phyloP scores from a whole-genome alignment of 37 sponge, comb jelly and placozoan species.

The Aplysina aerophoba region DNA sequence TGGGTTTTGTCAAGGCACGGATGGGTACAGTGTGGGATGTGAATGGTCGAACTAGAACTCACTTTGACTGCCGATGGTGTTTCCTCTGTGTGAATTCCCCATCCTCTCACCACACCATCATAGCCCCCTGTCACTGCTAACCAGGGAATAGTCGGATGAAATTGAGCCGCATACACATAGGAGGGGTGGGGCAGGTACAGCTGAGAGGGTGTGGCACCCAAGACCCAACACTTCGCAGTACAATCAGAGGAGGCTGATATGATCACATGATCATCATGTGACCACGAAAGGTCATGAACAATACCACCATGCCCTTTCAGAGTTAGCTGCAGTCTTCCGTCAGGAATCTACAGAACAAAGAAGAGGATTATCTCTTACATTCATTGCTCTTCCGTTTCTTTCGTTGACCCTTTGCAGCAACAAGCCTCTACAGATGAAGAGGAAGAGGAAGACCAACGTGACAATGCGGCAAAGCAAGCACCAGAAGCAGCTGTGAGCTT shows the following conservation, averaged over 20 bases:
- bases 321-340: neutral
- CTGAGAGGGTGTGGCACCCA: conserved; percentile 4
- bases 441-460: too few relatives aligned
- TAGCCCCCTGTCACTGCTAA: conserved; percentile 72
- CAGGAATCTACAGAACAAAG: conserved; percentile 22
- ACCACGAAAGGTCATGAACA: conserved; percentile 82
- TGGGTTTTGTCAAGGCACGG: too few relatives aligned
- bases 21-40: too few relatives aligned
- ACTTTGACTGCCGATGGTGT: neutral
- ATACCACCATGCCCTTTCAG: conserved; percentile 64
- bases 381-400: too few relatives aligned
- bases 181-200: conserved; percentile 83
- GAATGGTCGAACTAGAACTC: too few relatives aligned
- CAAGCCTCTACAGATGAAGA: too few relatives aligned
- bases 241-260: conserved; percentile 84
- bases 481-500: too few relatives aligned
- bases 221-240: conserved; percentile 60
- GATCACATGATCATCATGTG: conserved; percentile 43
- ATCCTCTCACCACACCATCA: conserved; percentile 72
- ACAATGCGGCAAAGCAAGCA: too few relatives aligned
- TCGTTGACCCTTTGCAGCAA: too few relatives aligned
- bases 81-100: conserved; percentile 47
- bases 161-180: conserved; percentile 75
- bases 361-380: too few relatives aligned
- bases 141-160: conserved; percentile 43